These are phyloP conservation scores for Noctuana brunneofusca DNA, from an alignment of 2,888 invertebrate species.

Conservation along the genomic window DNA sequence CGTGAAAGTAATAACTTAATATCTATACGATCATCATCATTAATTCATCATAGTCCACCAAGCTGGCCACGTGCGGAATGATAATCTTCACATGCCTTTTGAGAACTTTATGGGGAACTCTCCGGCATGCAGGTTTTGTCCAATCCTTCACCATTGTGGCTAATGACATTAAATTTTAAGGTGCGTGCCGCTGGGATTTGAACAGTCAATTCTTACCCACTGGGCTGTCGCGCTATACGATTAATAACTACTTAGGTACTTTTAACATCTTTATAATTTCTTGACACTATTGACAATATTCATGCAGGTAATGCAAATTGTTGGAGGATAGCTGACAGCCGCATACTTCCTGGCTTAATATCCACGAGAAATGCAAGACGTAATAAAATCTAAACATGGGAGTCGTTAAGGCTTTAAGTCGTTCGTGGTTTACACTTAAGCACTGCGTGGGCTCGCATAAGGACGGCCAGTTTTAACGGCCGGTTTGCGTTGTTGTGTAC, in stretches of 20 bases:
- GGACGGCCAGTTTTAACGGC: conserved; percentile 58
- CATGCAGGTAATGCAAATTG: conserved; percentile 25
- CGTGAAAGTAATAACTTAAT: conserved; percentile 9
- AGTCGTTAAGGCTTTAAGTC: conserved; percentile 36
- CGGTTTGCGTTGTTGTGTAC: conserved; percentile 39
- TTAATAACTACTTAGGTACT: too few relatives aligned
- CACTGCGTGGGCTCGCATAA: conserved; percentile 64
- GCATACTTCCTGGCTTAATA: conserved; percentile 23
- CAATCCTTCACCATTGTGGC: too few relatives aligned
- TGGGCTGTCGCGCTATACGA: too few relatives aligned
- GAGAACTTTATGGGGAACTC: too few relatives aligned
- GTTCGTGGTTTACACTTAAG: conserved; percentile 46
- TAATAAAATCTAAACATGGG: conserved; percentile 35
- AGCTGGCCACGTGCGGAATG: too few relatives aligned
- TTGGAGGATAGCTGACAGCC: conserved; percentile 10
- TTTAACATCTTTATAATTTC: conserved; percentile 8
- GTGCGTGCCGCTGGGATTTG: too few relatives aligned
- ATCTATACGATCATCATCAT: too few relatives aligned
- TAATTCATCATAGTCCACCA: too few relatives aligned
- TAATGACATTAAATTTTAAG: too few relatives aligned
- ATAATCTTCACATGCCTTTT: too few relatives aligned
- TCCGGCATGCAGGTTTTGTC: too few relatives aligned
- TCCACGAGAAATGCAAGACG: conserved; percentile 30
- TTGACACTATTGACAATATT: conserved; percentile 4
- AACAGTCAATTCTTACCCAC: too few relatives aligned